Evolutionary conservation across 1,140 invertebrate genomes (phyloP).

Genomic region (Eciton burchellii): DNA sequence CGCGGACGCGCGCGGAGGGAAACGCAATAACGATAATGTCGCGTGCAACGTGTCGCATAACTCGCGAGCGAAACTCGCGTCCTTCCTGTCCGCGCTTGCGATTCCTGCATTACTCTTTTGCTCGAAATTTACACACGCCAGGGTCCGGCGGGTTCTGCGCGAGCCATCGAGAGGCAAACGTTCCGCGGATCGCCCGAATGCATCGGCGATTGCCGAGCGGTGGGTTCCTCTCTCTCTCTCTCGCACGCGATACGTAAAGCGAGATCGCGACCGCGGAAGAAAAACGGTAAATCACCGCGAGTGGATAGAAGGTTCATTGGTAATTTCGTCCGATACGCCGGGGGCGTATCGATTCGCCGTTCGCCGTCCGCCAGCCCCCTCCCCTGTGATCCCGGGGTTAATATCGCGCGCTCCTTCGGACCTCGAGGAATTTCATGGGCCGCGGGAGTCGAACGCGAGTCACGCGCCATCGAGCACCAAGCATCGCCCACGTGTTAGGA

Average conservation of each 20-base stretch:
- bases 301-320: conserved; percentile 17
- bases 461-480: conserved; percentile 49
- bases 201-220: too few species aligned
- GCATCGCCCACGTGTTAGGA: conserved; percentile 48
- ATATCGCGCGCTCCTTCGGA: conserved; percentile 7
- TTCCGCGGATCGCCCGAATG: not conserved
- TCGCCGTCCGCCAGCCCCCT: conserved; percentile 2
- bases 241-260: conserved; percentile 24
- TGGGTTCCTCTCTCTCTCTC: too few species aligned
- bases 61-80: conserved; percentile 21
- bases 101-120: conserved; percentile 14
- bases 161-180: conserved; percentile 1
- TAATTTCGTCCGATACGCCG: conserved; percentile 45
- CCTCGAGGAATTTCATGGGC: conserved; percentile 47
- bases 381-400: conserved; percentile 19
- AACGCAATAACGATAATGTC: conserved; percentile 38
- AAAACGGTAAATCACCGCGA: conserved; percentile 50
- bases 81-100: not conserved
- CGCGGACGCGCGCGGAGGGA: not conserved
- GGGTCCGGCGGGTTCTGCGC: conserved; percentile 5
- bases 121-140: conserved; percentile 22
- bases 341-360: conserved; percentile 15
- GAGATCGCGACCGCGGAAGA: conserved; percentile 17
- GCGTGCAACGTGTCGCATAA: conserved; percentile 29
- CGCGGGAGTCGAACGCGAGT: conserved; percentile 31